These are phyloP conservation scores for Boloria euphrosyne DNA, from an alignment of 2,888 invertebrate species.

Conservation along the genomic window DNA sequence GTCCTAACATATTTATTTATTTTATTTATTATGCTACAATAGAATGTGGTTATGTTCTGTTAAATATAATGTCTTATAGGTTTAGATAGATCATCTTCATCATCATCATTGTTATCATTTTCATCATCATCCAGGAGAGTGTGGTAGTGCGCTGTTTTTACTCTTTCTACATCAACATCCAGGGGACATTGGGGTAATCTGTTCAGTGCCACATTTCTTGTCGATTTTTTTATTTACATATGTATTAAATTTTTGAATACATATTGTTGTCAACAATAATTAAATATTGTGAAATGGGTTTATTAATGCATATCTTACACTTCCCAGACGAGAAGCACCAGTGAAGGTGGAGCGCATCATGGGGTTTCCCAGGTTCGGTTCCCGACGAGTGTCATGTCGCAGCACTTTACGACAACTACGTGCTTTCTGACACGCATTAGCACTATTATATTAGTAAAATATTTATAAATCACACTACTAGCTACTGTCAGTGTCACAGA, in stretches of 20 bases:
- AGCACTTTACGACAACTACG: conserved; percentile 96
- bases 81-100: too few species aligned
- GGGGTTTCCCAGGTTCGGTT: conserved; percentile 92
- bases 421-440: conserved; percentile 25
- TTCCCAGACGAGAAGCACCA: conserved; percentile 78
- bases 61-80: too few species aligned
- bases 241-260: not conserved
- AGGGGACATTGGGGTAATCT: conserved; percentile 98
- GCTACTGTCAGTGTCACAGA: too few species aligned
- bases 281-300: too few species aligned
- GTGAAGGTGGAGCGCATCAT: conserved; percentile 90
- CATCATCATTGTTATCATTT: too few species aligned
- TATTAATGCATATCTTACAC: not conserved
- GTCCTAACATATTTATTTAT: too few species aligned
- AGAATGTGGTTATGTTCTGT: too few species aligned
- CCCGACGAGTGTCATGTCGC: conserved; percentile 96
- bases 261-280: not conserved
- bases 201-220: conserved; percentile 99
- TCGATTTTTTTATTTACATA: conserved; percentile 78
- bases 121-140: conserved; percentile 87
- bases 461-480: not conserved
- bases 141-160: conserved; percentile 98
- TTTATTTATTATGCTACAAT: too few species aligned
- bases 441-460: not conserved
- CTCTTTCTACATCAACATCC: conserved; percentile 61